A percentile compares a stretch with the other conserved stretches of the same genome.
Conservation (phyloP, 2,888 invertebrate genomes). For the Halictus ligatus region DNA sequence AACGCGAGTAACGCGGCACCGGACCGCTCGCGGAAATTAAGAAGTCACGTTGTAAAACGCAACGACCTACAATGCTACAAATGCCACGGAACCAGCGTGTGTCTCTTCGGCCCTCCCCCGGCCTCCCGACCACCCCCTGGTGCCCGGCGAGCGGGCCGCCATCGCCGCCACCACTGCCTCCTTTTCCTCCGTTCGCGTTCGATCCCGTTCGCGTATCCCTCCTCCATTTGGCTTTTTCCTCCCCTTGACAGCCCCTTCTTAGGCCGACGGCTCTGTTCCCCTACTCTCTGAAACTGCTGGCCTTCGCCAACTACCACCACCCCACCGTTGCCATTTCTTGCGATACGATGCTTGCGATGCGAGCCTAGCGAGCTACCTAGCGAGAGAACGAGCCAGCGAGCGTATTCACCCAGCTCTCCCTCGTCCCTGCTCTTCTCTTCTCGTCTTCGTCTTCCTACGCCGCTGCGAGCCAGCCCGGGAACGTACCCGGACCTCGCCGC, state of each 20-base stretch:
- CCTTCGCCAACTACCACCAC: constrained; percentile 60
- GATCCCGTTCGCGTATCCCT: constrained; percentile 57
- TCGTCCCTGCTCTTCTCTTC: neutral
- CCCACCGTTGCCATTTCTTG: constrained; percentile 37
- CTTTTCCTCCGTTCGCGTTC: constrained; percentile 60
- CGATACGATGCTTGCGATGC: constrained; percentile 20
- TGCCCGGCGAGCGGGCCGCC: constrained; percentile 43
- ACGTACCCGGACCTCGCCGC: constrained; percentile 39
- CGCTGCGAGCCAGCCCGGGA: constrained; percentile 27
- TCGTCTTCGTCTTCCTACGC: constrained; percentile 8
- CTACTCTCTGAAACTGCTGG: constrained; percentile 38
- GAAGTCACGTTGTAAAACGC: constrained; percentile 82
- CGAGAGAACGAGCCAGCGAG: neutral
- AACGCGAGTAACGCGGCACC: neutral
- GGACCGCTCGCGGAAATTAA: constrained; percentile 74
- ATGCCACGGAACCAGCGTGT: constrained; percentile 75
- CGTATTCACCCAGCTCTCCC: neutral
- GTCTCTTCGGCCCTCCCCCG: constrained; percentile 62
- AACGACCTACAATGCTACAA: constrained; percentile 83
- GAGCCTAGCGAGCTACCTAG: constrained; percentile 37
- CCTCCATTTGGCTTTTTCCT: constrained; percentile 65
- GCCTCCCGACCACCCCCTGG: constrained; percentile 54
- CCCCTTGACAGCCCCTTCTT: constrained; percentile 70
- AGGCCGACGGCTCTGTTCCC: constrained; percentile 57
- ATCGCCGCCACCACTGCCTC: constrained; percentile 53